Conservation (phyloP, 2,113 vertebrate species). For the Ramphastos sulfuratus region DNA sequence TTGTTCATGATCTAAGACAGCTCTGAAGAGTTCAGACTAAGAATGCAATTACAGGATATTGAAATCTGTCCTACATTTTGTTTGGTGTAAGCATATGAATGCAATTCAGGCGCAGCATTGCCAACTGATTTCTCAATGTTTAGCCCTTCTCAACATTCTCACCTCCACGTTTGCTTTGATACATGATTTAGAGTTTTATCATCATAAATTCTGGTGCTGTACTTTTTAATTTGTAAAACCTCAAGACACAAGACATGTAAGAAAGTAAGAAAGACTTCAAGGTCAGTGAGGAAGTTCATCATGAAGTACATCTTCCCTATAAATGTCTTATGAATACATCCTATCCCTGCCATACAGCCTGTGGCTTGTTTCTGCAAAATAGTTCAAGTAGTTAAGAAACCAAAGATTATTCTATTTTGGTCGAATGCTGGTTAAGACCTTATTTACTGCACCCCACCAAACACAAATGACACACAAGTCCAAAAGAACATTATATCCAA, state of each 20-base stretch:
- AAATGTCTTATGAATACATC: background rate
- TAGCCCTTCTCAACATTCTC: background rate
- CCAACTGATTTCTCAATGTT: background rate
- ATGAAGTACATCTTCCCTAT: background rate
- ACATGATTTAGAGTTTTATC: background rate
- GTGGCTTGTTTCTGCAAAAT: background rate
- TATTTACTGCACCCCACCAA: background rate
- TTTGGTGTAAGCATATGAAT: background rate
- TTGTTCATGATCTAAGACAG: background rate
- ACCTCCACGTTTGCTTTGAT: background rate
- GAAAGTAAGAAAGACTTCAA: background rate
- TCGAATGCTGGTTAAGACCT: background rate
- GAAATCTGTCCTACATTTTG: background rate
- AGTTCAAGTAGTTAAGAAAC: background rate
- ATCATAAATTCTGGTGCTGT: background rate
- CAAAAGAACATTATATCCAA: fast-evolving
- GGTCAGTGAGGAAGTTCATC: background rate
- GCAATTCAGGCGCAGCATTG: background rate
- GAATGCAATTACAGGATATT: background rate
- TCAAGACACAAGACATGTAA: fast-evolving
- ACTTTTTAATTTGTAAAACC: background rate
- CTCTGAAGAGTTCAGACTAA: background rate
- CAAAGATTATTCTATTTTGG: background rate
- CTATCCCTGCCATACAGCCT: background rate
- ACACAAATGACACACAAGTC: background rate